A percentile compares a stretch with the other conserved stretches of the same genome.
phyloP scores from a whole-genome alignment of 2,797 vertebrate genomes.

The Poeciliopsis infans region DNA sequence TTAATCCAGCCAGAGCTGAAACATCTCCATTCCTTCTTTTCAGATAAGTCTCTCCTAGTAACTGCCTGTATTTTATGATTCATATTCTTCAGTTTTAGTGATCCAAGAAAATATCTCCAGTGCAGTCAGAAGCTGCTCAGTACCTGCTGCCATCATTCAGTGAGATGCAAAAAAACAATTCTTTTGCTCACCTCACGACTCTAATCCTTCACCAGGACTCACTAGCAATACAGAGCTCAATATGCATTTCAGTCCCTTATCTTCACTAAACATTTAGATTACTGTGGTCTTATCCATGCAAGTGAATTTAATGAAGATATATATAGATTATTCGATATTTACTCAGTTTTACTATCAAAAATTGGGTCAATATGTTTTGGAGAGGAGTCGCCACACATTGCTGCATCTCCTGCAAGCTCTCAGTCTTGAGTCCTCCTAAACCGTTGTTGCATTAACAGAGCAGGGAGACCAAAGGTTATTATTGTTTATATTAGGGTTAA shows the following conservation, averaged over 20 bases:
- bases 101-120: background rate
- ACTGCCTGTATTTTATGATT: background rate
- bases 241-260: background rate
- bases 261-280: background rate
- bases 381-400: background rate
- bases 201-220: background rate
- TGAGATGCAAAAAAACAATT: too few species aligned
- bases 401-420: background rate
- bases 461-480: slow-evolving; percentile 35
- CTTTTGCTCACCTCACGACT: background rate
- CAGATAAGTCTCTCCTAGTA: background rate
- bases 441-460: slow-evolving; percentile 9
- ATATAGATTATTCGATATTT: background rate
- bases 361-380: background rate
- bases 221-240: background rate
- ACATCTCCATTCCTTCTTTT: background rate
- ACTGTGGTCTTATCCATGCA: background rate
- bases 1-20: background rate
- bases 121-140: background rate
- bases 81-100: background rate
- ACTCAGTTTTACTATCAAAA: background rate
- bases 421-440: slow-evolving; percentile 17
- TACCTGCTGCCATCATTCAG: background rate
- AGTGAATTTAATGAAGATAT: background rate
- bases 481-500: slow-evolving; percentile 50